Conservation (phyloP, 2,113 vertebrate genomes). For the Formicarius rufipectus region DNA sequence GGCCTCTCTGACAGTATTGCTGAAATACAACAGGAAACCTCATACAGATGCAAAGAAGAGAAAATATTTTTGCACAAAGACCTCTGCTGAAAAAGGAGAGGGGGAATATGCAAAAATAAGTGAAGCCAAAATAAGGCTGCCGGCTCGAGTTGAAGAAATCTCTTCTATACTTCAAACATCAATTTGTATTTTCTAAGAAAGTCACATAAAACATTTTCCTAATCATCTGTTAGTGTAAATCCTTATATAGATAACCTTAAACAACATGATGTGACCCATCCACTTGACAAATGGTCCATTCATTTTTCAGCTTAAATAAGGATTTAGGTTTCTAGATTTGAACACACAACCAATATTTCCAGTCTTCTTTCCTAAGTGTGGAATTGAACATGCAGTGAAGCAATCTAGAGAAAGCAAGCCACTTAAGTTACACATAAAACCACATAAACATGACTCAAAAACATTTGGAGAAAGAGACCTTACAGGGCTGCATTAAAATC, state of each 20-base stretch:
- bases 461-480: neutral
- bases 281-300: neutral
- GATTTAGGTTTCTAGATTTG: neutral
- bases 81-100: neutral
- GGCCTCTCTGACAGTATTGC: neutral
- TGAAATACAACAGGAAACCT: neutral
- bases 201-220: neutral
- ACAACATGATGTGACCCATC: rapidly evolving
- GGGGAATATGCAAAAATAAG: neutral
- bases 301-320: neutral
- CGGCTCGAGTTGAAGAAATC: neutral
- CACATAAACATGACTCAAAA: constrained; percentile 9
- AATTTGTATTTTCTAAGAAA: neutral
- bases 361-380: neutral
- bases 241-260: neutral
- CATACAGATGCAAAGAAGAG: neutral
- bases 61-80: neutral
- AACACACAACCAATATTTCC: neutral
- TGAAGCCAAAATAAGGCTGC: neutral
- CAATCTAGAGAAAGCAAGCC: neutral
- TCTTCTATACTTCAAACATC: neutral
- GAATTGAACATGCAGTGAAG: neutral
- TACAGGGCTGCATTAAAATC: neutral
- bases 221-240: neutral
- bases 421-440: neutral